Base-by-base conservation (phyloP, 2,797 vertebrate genomes). In the Megalops cyprinoides region DNA sequence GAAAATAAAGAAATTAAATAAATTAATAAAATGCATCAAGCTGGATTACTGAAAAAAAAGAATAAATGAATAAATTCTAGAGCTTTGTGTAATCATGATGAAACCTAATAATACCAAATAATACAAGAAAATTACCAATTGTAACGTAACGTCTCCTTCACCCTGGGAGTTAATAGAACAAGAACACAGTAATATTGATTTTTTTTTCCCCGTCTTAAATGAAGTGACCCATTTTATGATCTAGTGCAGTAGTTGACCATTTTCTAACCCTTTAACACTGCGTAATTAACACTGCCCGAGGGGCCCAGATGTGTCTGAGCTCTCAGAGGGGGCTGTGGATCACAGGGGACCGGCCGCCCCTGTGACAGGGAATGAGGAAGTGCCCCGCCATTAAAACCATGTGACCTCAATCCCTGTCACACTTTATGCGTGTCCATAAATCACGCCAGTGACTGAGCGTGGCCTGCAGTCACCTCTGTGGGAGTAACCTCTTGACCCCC, bases 391-490 rank as follows among this genome's bases (percentile, higher is more conserved):
- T 62, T 62, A 31, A 37, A 65, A 65, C 31, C 34, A 15, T 6
- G 62, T 34, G 62, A 65, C 62, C 62, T 65, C 62, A 60, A n/a
- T 60, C 60, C 58, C 58, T 28, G 58, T 60, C 58, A 60, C 25
- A 31, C 58, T 31, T 28, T n/a, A n/a, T n/a, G n/a, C n/a, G n/a
- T n/a, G n/a, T n/a, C n/a, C 49, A 76, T 76, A 76, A 76, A 53
- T 76, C 74, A 76, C 39, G 49, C 39, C 60, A 51, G 28, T 20
- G 37, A 31, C 62, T 65, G 46, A 65, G 28, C 20, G 46, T 39
- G 6, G 20, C 31, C 34, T n/a, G 25, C 34, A 18, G 55, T 56
- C 55, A 34, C 4, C 20, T 18, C 53, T 44, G 25, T 56, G 76
- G 39, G 12, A 46, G 15, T 39, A 51, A 34, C 31, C 37, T 1